Conservation (phyloP, 92 coral and sea anemone genomes). For the Hydrozoanthus gracilis region DNA sequence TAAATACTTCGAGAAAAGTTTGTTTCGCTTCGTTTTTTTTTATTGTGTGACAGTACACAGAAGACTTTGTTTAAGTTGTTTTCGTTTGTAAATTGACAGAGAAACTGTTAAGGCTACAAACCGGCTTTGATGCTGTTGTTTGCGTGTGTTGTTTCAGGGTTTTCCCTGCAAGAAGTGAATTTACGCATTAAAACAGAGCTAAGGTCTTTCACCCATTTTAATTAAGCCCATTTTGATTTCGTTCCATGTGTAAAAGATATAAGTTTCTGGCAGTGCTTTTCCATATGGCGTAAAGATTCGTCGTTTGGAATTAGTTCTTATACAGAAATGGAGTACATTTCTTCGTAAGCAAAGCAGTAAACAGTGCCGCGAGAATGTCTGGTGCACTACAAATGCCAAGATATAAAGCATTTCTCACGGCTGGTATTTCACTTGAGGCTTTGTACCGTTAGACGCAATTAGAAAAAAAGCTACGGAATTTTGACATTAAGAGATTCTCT, state of each 20-base stretch:
- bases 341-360: neutral
- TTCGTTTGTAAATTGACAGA: constrained; percentile 48
- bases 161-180: constrained; percentile 57
- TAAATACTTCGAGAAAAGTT: neutral
- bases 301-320: neutral
- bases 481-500: constrained; percentile 68
- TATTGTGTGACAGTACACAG: constrained; percentile 54
- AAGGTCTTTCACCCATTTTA: neutral
- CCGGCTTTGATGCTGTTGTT: constrained; percentile 1
- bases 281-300: constrained; percentile 33
- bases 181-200: too few relatives aligned
- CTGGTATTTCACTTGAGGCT: constrained; percentile 76
- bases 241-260: constrained; percentile 27
- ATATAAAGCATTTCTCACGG: constrained; percentile 43
- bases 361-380: constrained; percentile 5
- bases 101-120: constrained; percentile 57
- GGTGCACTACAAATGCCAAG: constrained; percentile 9
- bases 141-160: constrained; percentile 74
- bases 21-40: neutral
- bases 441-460: constrained; percentile 74
- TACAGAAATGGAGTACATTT: neutral
- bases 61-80: constrained; percentile 55
- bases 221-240: neutral
- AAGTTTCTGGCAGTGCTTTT: neutral
- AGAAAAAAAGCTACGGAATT: constrained; percentile 67